These are phyloP conservation scores for Camponotus pennsylvanicus DNA, from an alignment of 1,140 invertebrate genomes.

Conservation along the genomic window DNA sequence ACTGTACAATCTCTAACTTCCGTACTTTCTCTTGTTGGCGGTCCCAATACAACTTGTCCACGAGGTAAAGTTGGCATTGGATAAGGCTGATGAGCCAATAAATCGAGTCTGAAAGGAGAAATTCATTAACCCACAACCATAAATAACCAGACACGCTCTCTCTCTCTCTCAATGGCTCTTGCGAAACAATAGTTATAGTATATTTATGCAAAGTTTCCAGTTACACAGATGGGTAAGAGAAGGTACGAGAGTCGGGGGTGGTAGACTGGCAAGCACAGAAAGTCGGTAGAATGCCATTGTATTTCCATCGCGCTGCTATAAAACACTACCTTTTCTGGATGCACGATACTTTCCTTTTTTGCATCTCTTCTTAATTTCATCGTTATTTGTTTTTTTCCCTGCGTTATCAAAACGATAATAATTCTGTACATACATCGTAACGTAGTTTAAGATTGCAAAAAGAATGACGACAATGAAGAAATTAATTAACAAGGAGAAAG, in stretches of 20 bases:
- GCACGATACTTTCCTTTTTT: slow-evolving; percentile 40
- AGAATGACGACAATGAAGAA: not conserved
- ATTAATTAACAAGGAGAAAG: slow-evolving; percentile 20
- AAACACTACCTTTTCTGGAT: slow-evolving; percentile 67
- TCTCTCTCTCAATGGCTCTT: slow-evolving; percentile 62
- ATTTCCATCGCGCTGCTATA: slow-evolving; percentile 75
- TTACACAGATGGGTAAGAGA: slow-evolving; percentile 72
- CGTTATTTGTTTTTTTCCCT: not conserved
- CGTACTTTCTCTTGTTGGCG: slow-evolving; percentile 7
- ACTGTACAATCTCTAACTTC: slow-evolving; percentile 1
- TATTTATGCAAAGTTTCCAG: slow-evolving; percentile 84
- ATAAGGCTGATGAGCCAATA: slow-evolving; percentile 79
- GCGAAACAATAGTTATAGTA: slow-evolving; percentile 84
- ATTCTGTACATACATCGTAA: slow-evolving; percentile 4
- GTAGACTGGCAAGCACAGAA: not conserved
- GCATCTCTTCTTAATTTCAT: not conserved
- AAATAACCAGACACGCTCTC: slow-evolving; percentile 78
- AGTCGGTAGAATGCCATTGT: slow-evolving; percentile 72
- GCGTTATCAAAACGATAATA: slow-evolving; percentile 42
- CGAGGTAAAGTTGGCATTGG: slow-evolving; percentile 59
- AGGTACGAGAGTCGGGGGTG: slow-evolving; percentile 29
- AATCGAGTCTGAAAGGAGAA: slow-evolving; percentile 80
- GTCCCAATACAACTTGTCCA: slow-evolving; percentile 48
- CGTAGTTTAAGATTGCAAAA: slow-evolving; percentile 6
- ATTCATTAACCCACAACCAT: slow-evolving; percentile 84